Conservation (phyloP, 1,140 invertebrate genomes). For the Cecropterus lyciades region DNA sequence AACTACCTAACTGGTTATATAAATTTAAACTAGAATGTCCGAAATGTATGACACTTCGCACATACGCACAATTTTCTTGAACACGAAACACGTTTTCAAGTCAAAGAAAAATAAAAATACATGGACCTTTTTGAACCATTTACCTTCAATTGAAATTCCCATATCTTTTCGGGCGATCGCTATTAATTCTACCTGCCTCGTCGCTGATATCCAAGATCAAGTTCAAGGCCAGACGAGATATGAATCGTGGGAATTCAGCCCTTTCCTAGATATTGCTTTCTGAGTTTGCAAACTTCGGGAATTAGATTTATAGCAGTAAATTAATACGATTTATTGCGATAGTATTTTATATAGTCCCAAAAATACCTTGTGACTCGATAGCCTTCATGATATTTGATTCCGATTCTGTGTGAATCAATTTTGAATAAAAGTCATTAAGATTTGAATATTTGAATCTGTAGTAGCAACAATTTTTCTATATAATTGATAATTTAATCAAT, state of each 20-base stretch:
- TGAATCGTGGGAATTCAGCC: constrained; percentile 1
- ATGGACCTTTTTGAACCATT: constrained; percentile 1
- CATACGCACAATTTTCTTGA: too few relatives aligned
- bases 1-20: too few relatives aligned
- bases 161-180: constrained; percentile 13
- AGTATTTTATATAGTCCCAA: background rate
- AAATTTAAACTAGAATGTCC: too few relatives aligned
- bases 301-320: constrained; percentile 17
- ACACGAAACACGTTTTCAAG: too few relatives aligned
- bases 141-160: constrained; percentile 17
- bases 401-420: too few relatives aligned
- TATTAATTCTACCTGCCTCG: constrained; percentile 10
- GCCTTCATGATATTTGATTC: too few relatives aligned
- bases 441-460: too few relatives aligned
- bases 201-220: constrained; percentile 7
- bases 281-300: constrained; percentile 15
- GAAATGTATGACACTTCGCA: too few relatives aligned
- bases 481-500: too few relatives aligned
- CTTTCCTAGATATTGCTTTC: constrained; percentile 9
- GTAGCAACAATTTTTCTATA: too few relatives aligned
- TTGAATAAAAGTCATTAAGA: too few relatives aligned
- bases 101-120: constrained; percentile 2
- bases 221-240: constrained; percentile 11
- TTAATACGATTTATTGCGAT: constrained; percentile 2
- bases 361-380: background rate